phyloP scores from a whole-genome alignment of 2,113 vertebrate species.

The Myiopsitta monachus region DNA sequence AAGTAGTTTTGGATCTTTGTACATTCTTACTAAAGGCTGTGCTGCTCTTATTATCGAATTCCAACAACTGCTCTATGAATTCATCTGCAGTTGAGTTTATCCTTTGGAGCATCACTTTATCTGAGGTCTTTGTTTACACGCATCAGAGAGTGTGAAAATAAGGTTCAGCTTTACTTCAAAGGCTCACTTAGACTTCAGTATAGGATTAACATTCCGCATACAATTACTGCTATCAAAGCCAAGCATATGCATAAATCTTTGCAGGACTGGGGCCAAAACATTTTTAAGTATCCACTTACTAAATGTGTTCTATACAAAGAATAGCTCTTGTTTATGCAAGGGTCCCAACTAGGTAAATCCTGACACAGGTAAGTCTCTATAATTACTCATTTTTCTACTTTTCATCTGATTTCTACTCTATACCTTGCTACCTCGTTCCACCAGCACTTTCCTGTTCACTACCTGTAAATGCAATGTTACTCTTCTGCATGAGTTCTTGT shows the following conservation, averaged over 20 bases:
- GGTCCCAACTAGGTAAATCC: constrained; percentile 1
- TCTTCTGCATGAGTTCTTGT: neutral
- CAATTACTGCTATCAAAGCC: constrained; percentile 21
- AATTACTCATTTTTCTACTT: constrained; percentile 7
- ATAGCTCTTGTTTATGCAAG: neutral
- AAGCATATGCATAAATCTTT: constrained; percentile 3
- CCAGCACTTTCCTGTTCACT: neutral
- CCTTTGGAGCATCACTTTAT: constrained; percentile 31
- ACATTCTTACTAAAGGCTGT: neutral
- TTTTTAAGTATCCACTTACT: constrained; percentile 20
- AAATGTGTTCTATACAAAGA: neutral
- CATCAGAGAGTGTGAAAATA: constrained; percentile 12
- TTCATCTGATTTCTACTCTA: neutral
- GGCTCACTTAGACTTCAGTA: constrained; percentile 20
- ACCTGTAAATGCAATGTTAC: neutral
- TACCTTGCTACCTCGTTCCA: neutral
- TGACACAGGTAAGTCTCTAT: neutral
- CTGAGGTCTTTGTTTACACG: constrained; percentile 32
- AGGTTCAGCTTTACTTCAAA: constrained; percentile 30
- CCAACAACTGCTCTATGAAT: neutral
- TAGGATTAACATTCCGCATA: constrained; percentile 8
- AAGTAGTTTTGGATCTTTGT: neutral
- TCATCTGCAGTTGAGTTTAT: neutral
- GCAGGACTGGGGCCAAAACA: constrained; percentile 19
- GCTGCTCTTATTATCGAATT: neutral